Evolutionary conservation across 23 tunicate genomes (phyloP).

Genomic region (Pegea sp.): DNA sequence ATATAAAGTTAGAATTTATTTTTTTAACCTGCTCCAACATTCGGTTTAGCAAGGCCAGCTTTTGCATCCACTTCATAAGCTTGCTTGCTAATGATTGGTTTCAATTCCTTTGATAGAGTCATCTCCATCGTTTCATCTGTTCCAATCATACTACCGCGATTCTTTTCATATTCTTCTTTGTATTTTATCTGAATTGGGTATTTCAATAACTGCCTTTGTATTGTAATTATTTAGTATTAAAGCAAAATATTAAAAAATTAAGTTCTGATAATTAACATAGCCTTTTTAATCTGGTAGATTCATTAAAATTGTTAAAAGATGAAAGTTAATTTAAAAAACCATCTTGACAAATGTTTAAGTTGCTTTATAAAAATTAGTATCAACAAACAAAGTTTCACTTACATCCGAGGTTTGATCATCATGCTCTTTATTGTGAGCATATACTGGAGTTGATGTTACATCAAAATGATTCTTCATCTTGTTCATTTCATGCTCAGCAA

Average conservation of each 20-base stretch:
- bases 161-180: conserved; percentile 25
- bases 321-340: too few relatives aligned
- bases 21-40: conserved; percentile 19
- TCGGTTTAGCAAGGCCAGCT: conserved; percentile 15
- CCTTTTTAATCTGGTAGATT: too few relatives aligned
- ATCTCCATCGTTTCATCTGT: conserved; percentile 55
- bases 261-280: too few relatives aligned
- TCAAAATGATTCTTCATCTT: conserved; percentile 32
- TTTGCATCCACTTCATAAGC: conserved; percentile 48
- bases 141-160: conserved; percentile 21
- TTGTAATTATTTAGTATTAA: too few relatives aligned
- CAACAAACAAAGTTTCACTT: too few relatives aligned
- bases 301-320: too few relatives aligned
- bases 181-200: conserved; percentile 37
- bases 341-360: too few relatives aligned
- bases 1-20: background rate
- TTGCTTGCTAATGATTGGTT: conserved; percentile 34
- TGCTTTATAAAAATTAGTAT: too few relatives aligned
- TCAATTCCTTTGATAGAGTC: conserved; percentile 55
- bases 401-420: background rate
- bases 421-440: conserved; percentile 14
- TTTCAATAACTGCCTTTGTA: too few relatives aligned
- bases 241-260: too few relatives aligned
- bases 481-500: conserved; percentile 23
- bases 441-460: conserved; percentile 38